Percentiles rank a stretch among this genome's conserved stretches.
phyloP scores from a whole-genome alignment of 2,113 vertebrate species.

The Gila orcuttii region DNA sequence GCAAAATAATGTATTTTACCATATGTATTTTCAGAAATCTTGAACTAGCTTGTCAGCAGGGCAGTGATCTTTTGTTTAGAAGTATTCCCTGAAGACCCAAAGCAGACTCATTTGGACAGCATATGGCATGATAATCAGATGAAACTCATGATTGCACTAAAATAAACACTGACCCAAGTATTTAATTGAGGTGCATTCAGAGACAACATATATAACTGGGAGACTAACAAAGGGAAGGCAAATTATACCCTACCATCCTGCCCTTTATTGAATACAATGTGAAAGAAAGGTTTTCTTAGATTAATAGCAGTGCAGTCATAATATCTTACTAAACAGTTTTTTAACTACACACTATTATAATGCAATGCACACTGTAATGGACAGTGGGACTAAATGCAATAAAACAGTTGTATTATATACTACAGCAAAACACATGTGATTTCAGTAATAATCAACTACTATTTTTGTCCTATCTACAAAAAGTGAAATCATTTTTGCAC shows the following conservation, averaged over 20 bases:
- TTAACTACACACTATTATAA: neutral
- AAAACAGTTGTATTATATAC: neutral
- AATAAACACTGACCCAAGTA: neutral
- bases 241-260: neutral
- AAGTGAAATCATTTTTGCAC: too few relatives aligned
- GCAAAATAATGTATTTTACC: neutral
- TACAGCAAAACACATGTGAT: neutral
- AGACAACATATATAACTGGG: neutral
- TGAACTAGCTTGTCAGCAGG: neutral
- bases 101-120: neutral
- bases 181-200: neutral
- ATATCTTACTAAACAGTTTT: neutral
- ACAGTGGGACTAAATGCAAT: neutral
- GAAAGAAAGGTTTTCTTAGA: neutral
- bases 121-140: constrained; percentile 15
- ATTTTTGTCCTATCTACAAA: too few relatives aligned
- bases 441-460: neutral
- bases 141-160: neutral
- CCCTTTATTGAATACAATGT: neutral
- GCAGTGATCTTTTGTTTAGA: neutral
- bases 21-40: neutral
- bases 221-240: neutral
- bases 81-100: neutral
- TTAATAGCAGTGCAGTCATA: neutral
- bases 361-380: neutral